Evolutionary conservation across 2,113 vertebrate species (phyloP).

Genomic region (Aldabrachelys gigantea): DNA sequence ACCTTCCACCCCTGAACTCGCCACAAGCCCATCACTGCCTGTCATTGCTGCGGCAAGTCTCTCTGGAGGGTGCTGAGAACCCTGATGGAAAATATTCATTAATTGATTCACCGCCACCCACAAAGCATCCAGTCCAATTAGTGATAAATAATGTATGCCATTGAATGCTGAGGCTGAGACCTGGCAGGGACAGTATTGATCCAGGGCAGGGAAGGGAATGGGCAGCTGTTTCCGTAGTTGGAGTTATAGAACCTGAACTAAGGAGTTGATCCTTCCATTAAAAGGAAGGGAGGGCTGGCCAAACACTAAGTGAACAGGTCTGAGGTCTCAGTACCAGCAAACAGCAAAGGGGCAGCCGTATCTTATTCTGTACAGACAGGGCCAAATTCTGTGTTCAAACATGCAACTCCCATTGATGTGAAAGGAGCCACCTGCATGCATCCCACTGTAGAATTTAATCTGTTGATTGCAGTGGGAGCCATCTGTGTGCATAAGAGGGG

Average conservation of each 20-base stretch:
- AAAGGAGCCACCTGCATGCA: neutral
- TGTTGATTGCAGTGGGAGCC: neutral
- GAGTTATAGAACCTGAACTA: neutral
- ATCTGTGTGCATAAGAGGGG: neutral
- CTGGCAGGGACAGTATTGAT: conserved; percentile 30
- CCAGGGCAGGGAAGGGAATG: neutral
- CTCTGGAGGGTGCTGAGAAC: conserved; percentile 10
- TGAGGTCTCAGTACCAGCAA: neutral
- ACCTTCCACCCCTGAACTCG: neutral
- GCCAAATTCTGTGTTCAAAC: neutral
- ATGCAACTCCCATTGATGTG: neutral
- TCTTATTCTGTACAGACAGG: neutral
- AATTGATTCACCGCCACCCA: conserved; percentile 59
- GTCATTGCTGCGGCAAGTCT: neutral
- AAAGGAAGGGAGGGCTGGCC: neutral
- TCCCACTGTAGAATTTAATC: neutral
- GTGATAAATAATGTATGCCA: conserved; percentile 64
- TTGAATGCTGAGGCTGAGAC: neutral
- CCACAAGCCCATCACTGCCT: neutral
- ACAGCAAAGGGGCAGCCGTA: neutral
- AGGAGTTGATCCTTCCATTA: conserved; percentile 33
- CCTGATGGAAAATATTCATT: conserved; percentile 51
- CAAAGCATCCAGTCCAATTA: conserved; percentile 32
- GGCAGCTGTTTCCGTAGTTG: conserved; percentile 53
- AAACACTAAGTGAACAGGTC: neutral